Base-by-base conservation (phyloP, 2,797 vertebrate genomes). In the Hoplostethus mediterraneus region DNA sequence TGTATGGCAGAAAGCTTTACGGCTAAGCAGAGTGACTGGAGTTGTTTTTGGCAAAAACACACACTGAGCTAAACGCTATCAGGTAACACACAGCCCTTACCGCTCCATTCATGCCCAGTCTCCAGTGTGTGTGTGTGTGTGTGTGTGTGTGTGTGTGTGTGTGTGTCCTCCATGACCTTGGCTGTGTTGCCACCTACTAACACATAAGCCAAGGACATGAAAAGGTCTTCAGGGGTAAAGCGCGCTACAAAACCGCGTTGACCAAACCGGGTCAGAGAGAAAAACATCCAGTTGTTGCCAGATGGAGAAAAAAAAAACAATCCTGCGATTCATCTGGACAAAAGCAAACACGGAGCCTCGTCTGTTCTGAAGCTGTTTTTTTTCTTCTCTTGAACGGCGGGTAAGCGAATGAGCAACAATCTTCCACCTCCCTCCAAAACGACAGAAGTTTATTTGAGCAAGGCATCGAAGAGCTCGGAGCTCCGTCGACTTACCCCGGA, bases 1-100 rank as follows among this genome's bases (percentile, higher is more conserved):
- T 63, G 71, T 64, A 69, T 75, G 67, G 60, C 63, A 63, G 58
- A 53, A 67, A 59, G 51, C 38, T 65, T 76, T 58, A 71, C 31
- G 62, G 68, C 67, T 63, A 61, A 51, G 52, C 17, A 63, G 67
- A 79, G 61, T 66, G 67, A 79, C 59, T 66, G 10, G 25, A 68
- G 75, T 73, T 73, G 57, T 70, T 75, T 67, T 84, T 69, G 62
- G 53, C 42, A 80, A 58, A 66, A 52, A 75, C 57, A 72, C 63
- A 64, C 56, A 72, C 30, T 61, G 57, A 78, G 72, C 55, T 79
- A 59, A 80, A 83, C 65, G 64, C 70, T 71, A 74, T 78, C 67
- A 56, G 64, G 60, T 81, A 79, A 77, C 80, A 77, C 79, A 76
- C 44, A 58, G 40, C 62, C 49, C 42, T 47, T 55, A 40, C 25